A percentile compares a stretch with the other conserved stretches of the same genome.
Evolutionary conservation across 2,797 vertebrate species (phyloP).

Genomic region (Avahi laniger): DNA sequence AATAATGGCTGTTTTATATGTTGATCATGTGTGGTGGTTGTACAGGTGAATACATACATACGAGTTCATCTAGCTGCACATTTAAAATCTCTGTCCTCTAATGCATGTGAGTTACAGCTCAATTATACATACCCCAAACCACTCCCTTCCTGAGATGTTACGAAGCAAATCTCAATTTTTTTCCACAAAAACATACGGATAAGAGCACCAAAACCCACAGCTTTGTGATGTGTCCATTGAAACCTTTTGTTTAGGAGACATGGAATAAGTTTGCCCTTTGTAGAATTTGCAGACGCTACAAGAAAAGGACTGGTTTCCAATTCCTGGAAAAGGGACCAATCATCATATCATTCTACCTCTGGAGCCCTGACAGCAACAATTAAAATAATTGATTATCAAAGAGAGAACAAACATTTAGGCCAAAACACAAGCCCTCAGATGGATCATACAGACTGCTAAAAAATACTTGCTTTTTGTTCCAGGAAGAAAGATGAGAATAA

Average conservation of each 20-base stretch:
- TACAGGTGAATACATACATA: neutral
- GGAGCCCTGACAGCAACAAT: conserved; percentile 10
- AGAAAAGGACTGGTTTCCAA: conserved; percentile 15
- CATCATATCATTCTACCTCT: neutral
- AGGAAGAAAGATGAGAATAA: conserved; percentile 32
- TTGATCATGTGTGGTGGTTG: neutral
- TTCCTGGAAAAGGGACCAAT: neutral
- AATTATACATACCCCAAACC: neutral
- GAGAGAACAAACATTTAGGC: conserved; percentile 25
- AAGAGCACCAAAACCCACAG: neutral
- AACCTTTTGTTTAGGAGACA: neutral
- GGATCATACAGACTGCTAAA: neutral
- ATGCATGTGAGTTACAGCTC: neutral
- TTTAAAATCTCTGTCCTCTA: neutral
- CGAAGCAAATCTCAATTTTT: neutral
- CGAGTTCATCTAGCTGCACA: neutral
- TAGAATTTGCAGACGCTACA: neutral
- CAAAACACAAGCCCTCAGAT: conserved; percentile 26
- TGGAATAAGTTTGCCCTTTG: neutral
- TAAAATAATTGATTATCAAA: conserved; percentile 47
- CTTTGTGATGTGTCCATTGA: neutral
- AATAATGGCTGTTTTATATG: neutral
- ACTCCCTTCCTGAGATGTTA: neutral
- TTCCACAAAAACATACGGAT: neutral
- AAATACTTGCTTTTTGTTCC: conserved; percentile 18